Evolutionary conservation across 2,888 invertebrate genomes (phyloP).

Genomic region (Dicranocentrus wangi): DNA sequence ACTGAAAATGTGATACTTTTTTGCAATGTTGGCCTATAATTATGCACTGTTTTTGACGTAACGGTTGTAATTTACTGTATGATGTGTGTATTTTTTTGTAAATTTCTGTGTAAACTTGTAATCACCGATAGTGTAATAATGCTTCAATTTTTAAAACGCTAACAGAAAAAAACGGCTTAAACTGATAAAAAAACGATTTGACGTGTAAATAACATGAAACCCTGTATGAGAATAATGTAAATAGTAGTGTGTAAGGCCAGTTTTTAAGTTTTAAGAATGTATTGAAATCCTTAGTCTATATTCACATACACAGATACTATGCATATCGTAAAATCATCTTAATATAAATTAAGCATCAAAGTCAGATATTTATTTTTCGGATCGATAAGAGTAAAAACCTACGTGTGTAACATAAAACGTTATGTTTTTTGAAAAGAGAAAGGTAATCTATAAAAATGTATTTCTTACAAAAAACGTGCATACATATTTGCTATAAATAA

Average conservation of each 20-base stretch:
- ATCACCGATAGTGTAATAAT: no score
- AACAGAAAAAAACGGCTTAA: background rate
- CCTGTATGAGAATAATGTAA: slow-evolving; percentile 64
- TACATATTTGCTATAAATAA: slow-evolving; percentile 19
- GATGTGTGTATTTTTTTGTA: background rate
- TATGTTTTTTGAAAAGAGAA: slow-evolving; percentile 3
- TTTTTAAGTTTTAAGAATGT: slow-evolving; percentile 8
- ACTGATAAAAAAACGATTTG: slow-evolving; percentile 29
- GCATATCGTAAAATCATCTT: background rate
- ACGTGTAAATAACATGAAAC: slow-evolving; percentile 57
- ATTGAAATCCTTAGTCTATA: no score
- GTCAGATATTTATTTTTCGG: slow-evolving; percentile 60
- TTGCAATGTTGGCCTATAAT: slow-evolving; percentile 38
- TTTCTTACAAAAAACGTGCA: no score
- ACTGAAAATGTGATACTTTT: slow-evolving; percentile 61
- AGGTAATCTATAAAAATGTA: background rate
- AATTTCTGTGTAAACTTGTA: background rate
- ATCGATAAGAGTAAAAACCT: slow-evolving; percentile 29
- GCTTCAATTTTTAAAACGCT: background rate
- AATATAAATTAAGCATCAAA: slow-evolving; percentile 26
- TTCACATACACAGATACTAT: background rate
- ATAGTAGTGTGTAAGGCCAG: slow-evolving; percentile 54
- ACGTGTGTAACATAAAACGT: slow-evolving; percentile 25
- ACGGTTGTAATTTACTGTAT: slow-evolving; percentile 16
- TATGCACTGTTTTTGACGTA: background rate